phyloP scores from a whole-genome alignment of 2,797 vertebrate genomes.

The Onychomys arenicola region DNA sequence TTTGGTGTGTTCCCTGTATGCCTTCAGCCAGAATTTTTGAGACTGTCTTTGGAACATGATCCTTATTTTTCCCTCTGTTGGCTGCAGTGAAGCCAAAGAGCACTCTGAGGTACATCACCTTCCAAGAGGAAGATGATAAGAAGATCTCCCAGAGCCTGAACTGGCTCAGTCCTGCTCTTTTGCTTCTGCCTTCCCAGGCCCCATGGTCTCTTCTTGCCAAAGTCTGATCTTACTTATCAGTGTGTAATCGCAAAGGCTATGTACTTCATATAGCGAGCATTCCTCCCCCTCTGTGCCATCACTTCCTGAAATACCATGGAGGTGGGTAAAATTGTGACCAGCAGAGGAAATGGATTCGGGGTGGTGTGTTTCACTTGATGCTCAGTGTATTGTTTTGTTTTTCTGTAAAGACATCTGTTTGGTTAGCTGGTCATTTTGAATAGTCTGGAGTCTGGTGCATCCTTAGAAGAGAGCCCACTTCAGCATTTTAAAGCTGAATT shows the following conservation, averaged over 20 bases:
- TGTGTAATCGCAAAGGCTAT: background rate
- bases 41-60: background rate
- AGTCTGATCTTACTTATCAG: background rate
- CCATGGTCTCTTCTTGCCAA: background rate
- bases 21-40: fast-evolving
- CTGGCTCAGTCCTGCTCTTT: fast-evolving
- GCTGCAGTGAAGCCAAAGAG: too few species aligned
- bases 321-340: fast-evolving
- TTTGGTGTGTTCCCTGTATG: too few species aligned
- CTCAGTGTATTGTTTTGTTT: fast-evolving
- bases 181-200: fast-evolving
- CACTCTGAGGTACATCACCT: fast-evolving
- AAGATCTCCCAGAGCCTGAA: fast-evolving
- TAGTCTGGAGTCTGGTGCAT: background rate
- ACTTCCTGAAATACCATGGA: fast-evolving
- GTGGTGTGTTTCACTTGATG: background rate
- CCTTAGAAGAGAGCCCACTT: fast-evolving
- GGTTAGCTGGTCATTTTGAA: background rate
- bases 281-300: fast-evolving
- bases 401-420: fast-evolving
- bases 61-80: background rate
- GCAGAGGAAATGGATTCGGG: background rate
- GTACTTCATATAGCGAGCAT: fast-evolving
- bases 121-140: fast-evolving
- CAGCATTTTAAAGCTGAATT: background rate